These are phyloP conservation scores for Heteronetta atricapilla DNA, from an alignment of 2,113 vertebrate species.

Conservation along the genomic window DNA sequence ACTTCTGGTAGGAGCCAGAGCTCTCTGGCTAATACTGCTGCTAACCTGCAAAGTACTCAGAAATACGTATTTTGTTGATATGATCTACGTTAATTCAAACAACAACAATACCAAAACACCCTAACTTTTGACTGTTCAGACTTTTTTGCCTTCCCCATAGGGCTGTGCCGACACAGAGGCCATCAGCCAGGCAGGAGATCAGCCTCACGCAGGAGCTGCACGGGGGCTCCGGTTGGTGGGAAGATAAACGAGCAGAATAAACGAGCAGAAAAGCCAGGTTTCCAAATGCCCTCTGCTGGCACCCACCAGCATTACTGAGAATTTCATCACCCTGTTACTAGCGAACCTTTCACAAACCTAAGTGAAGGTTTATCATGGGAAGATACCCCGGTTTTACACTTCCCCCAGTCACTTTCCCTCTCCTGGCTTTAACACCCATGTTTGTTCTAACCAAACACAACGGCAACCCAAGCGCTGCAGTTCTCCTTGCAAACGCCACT, in stretches of 20 bases:
- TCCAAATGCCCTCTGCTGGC: constrained; percentile 64
- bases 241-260: not conserved
- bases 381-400: not conserved
- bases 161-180: not conserved
- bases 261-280: constrained; percentile 18
- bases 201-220: not conserved
- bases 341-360: not conserved
- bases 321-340: not conserved
- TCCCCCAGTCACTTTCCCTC: not conserved
- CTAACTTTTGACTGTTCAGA: not conserved
- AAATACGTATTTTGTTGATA: not conserved
- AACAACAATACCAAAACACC: not conserved
- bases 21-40: not conserved
- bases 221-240: not conserved
- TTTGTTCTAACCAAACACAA: not conserved
- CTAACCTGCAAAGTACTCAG: not conserved
- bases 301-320: not conserved
- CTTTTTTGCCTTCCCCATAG: not conserved
- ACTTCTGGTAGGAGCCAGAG: not conserved
- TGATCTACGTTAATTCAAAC: not conserved
- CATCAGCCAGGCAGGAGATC: not conserved
- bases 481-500: not conserved
- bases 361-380: not conserved
- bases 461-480: not conserved
- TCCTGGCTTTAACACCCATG: not conserved